Base-by-base conservation (phyloP, 1,140 invertebrate species). In the Stegodyphus dumicola region DNA sequence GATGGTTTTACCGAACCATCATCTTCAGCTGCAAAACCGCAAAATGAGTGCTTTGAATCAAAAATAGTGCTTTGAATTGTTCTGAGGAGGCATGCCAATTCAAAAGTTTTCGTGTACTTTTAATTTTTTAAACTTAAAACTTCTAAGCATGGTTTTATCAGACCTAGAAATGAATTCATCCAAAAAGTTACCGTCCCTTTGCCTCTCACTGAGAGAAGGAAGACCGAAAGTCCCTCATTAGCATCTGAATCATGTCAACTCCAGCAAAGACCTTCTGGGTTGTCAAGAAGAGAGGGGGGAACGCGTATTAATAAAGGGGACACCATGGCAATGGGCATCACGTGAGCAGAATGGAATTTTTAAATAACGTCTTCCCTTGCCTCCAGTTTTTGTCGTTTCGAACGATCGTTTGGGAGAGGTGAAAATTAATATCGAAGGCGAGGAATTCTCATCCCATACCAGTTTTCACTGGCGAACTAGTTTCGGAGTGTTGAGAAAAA, bases 231-330 rank as follows among this genome's bases (percentile, higher is more conserved):
- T n/a, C 17, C 67, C 71, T 83, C 80, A 83, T 83, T 83, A 83
- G 71, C 80, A 83, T 83, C 69, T 83, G 80, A 83, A 83, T 83
- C 79, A 15, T 74, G 78, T n/a, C 69, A 67, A 60, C 77, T 70
- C 5, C 56, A 13, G 10, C 6, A 9, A 6, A 10, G 33, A 15
- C 69, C 7, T 56, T 49, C 67, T 64, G 49, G 53, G n/a, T 13
- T 60, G 56, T 60, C 9, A n/a, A 18, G 71, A 75, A 66, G 51
- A 5, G 49, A 77, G 9, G 15, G n/a, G 18, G 13, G 79, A 33
- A 52, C 17, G 77, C 6, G 33, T 67, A 83, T 33, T 67, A 73
- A 83, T 83, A 83, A 73, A 83, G 71, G 53, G 64, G 48, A 74
- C 54, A 53, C 76, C 65, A 56, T 51, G 49, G 48, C 79, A 83